Conservation (phyloP, 2,797 vertebrate species). For the Cyprinodon diabolis region DNA sequence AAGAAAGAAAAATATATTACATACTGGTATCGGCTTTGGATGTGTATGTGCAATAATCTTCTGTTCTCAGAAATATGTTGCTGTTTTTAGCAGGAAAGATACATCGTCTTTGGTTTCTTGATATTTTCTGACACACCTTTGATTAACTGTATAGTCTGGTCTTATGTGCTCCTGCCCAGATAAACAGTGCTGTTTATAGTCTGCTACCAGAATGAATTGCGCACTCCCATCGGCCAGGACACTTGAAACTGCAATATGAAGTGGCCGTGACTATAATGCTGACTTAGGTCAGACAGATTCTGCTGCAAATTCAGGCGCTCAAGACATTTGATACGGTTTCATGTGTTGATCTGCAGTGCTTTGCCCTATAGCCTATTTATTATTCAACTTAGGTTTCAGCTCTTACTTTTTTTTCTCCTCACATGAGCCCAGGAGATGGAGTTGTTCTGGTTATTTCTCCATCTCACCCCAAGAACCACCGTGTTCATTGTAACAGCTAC, state of each 20-base stretch:
- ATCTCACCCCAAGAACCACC: conserved; percentile 33
- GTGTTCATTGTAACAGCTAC: conserved; percentile 43
- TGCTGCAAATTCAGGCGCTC: conserved; percentile 69
- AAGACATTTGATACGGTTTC: conserved; percentile 80
- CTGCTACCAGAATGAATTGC: conserved; percentile 16
- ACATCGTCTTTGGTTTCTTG: background rate
- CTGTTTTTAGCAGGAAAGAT: background rate
- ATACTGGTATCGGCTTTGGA: background rate
- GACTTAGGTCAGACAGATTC: conserved; percentile 75
- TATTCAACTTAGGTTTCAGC: conserved; percentile 72
- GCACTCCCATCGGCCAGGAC: conserved; percentile 22
- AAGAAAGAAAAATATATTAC: background rate
- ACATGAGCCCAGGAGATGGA: conserved; percentile 50
- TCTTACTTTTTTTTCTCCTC: conserved; percentile 60
- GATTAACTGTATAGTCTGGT: background rate
- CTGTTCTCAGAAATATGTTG: background rate
- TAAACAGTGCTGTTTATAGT: conserved; percentile 7
- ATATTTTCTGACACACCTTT: background rate
- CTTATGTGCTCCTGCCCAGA: conserved; percentile 1
- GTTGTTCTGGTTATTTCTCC: conserved; percentile 38
- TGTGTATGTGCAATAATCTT: background rate
- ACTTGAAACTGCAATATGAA: conserved; percentile 54
- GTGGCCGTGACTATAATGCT: conserved; percentile 56
- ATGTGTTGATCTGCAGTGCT: conserved; percentile 72
- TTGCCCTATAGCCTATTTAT: conserved; percentile 71